phyloP scores from a whole-genome alignment of 2,797 vertebrate genomes.

The Sebastes melanostomus region DNA sequence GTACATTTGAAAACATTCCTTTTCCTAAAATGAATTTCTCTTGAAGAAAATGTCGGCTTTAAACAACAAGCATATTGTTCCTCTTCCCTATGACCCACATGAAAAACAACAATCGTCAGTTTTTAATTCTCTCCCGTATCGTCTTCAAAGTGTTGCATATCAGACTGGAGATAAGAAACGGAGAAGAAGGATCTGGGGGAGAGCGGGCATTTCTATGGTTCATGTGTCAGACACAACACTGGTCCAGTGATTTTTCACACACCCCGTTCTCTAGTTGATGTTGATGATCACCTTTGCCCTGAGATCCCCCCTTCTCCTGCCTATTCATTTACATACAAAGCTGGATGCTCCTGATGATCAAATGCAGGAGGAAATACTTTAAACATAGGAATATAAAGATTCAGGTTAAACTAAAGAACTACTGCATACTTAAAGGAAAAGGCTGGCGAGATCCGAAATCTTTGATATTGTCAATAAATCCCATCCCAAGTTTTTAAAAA shows the following conservation, averaged over 20 bases:
- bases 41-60: neutral
- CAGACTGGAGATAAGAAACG: slow-evolving; percentile 65
- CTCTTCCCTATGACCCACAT: slow-evolving; percentile 6
- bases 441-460: neutral
- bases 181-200: slow-evolving; percentile 60
- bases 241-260: slow-evolving; percentile 67
- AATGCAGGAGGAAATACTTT: neutral
- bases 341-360: slow-evolving; percentile 1
- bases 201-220: slow-evolving; percentile 52
- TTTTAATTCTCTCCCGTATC: slow-evolving; percentile 61
- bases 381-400: neutral
- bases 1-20: neutral
- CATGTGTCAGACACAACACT: slow-evolving; percentile 59
- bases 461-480: neutral
- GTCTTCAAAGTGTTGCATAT: slow-evolving; percentile 73
- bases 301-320: neutral
- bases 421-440: neutral
- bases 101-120: slow-evolving; percentile 23
- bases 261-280: slow-evolving; percentile 39
- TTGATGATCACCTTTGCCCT: slow-evolving; percentile 35
- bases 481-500: neutral
- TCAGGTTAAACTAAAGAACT: neutral
- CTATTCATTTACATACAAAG: neutral
- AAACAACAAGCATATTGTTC: neutral
- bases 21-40: neutral